phyloP scores from a whole-genome alignment of 2,888 invertebrate genomes.

The Clistopyga incitator region DNA sequence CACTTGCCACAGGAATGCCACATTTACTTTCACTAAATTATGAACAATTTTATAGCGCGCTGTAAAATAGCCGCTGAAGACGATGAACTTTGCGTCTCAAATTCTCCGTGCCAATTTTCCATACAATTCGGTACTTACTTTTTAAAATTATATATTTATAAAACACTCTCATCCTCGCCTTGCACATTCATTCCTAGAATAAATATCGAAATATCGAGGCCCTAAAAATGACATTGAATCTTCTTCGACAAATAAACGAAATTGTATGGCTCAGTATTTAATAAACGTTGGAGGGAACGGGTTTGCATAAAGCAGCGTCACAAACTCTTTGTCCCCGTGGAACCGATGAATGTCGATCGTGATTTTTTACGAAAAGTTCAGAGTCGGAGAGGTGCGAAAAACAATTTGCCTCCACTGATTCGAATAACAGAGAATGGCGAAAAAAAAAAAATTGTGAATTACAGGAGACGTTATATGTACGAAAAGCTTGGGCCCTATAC shows the following conservation, averaged over 20 bases:
- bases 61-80: not conserved
- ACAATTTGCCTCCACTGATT: slow-evolving; percentile 7
- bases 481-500: not conserved
- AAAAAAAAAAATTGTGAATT: not conserved
- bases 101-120: not conserved
- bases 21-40: not conserved
- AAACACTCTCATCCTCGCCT: not conserved
- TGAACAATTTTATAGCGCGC: not conserved
- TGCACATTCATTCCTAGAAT: not conserved
- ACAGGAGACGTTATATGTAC: not conserved
- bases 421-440: slow-evolving; percentile 36
- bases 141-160: slow-evolving; percentile 28
- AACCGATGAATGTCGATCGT: not conserved
- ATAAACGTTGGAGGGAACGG: not conserved
- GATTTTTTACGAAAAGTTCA: slow-evolving; percentile 4
- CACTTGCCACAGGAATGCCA: no score
- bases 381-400: not conserved
- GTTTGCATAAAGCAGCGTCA: not conserved
- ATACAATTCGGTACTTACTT: not conserved
- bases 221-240: not conserved
- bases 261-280: not conserved
- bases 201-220: not conserved
- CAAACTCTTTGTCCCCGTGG: not conserved
- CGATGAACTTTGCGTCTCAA: slow-evolving; percentile 2
- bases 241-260: not conserved